phyloP scores from a whole-genome alignment of 2,888 invertebrate species.

The Hydriomena furcata region DNA sequence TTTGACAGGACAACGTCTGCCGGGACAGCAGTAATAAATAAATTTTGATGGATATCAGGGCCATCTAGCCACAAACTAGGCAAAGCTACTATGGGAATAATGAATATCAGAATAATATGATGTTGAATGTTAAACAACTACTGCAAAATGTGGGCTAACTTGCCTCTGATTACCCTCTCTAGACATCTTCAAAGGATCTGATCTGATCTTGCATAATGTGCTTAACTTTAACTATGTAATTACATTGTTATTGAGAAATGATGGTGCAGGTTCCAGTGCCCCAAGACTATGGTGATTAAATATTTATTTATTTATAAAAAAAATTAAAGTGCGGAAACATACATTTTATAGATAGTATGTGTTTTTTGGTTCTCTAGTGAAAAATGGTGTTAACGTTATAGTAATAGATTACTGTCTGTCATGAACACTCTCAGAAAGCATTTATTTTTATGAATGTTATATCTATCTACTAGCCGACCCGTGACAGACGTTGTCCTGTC shows the following conservation, averaged over 20 bases:
- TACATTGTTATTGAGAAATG: conserved; percentile 42
- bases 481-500: too few species aligned
- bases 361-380: background rate
- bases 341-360: conserved; percentile 9
- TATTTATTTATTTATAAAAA: conserved; percentile 26
- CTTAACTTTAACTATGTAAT: conserved; percentile 14
- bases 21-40: too few species aligned
- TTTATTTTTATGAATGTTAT: too few species aligned
- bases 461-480: too few species aligned
- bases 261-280: conserved; percentile 72
- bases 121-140: conserved; percentile 16
- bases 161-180: too few species aligned
- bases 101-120: conserved; percentile 31
- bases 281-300: conserved; percentile 46
- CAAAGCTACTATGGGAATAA: too few species aligned
- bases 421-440: conserved; percentile 45
- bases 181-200: too few species aligned
- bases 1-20: too few species aligned
- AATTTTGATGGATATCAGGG: too few species aligned
- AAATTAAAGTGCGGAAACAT: background rate
- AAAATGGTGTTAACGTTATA: conserved; percentile 7
- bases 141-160: too few species aligned
- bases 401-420: conserved; percentile 14
- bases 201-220: conserved; percentile 13
- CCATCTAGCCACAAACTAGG: too few species aligned